Evolutionary conservation across 2,797 vertebrate species (phyloP), one percentile per base, ranked within the genome.

Genomic region (Diplodus puntazzo): DNA sequence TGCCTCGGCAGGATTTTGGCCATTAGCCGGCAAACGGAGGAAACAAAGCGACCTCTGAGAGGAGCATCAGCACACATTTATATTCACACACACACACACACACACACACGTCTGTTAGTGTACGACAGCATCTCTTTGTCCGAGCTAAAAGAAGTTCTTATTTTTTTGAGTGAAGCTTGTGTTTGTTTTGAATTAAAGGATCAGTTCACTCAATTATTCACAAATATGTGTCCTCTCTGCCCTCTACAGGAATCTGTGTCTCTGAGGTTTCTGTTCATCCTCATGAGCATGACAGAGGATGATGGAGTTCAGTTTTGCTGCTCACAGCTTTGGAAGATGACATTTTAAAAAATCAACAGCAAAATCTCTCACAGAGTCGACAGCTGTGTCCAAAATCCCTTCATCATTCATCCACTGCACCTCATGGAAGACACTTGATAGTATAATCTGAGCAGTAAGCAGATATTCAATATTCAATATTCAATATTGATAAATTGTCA

Each of bases 1-100:
- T 92, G 89, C 88, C 87, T 92, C 90, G 77, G 93, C 94, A 93
- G 87, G 80, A 89, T 87, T 79, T 81, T 57, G 3, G 54, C 87
- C 90, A 84, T 92, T 94, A 94, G 89, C 76, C 34, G 58, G 68
- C 60, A 69, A 76, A 73, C 69, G 42, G 27, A 85, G 87, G 88
- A 89, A 88, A 89, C 87, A 87, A 90, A 89, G 88, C 72, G 75
- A 89, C 84, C 85, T 86, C 77, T 79, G 80, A 85, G 84, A 78
- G 65, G 76, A 76, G 3, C 85, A 77, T 79, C 81, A 52, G 8
- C 30, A 8, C 57, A 45, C 85, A 74, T 86, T 84, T 87, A 75
- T 85, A 86, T 80, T 72, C 87, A 85, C 74, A 69, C 78, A 48
- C 79, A 81, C 60, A 52, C 45, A 18, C 0, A 21, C 70, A 75